Base-by-base conservation (phyloP, 2,888 invertebrate genomes). In the Polymixis flavicincta region DNA sequence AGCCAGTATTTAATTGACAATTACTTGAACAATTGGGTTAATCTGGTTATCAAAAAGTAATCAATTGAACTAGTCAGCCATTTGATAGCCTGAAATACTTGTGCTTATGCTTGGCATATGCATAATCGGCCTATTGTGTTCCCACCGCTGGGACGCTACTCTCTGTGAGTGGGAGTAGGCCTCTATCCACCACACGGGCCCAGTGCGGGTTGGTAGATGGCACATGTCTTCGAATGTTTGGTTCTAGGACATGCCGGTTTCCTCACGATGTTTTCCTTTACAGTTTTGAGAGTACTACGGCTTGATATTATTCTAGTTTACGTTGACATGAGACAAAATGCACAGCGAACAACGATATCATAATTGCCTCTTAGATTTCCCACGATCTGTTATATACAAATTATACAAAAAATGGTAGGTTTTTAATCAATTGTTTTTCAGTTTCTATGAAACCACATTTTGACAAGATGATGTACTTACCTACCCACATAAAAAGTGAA, bases 301-400 rank as follows among this genome's bases (percentile, higher is more conserved):
- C n/a, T 45, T 37, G 32, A 72, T n/a, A 57, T 37, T 22, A 32
- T 50, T 57, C 28, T 25, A 19, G 28, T 25, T 25, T 11, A 8
- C 0, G 32, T 7, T 13, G 14, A 59, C 37, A 78, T 22, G 42
- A 50, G 0, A 5, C 0, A 19, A 50, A 1, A 32, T 3, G 7
- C 7, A 2, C 14, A 17, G 48, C 13, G 19, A 19, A n/a, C 32
- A n/a, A 9, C 9, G 7, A 14, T 63, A 25, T 13, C 17, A 32
- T 68, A 45, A 60, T 60, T 25, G 60, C 22, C 25, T 48, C 11
- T n/a, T 17, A 64, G 1, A 37, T n/a, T 48, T 74, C 57, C 57
- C 64, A 77, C 59, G 77, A 54, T 74, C 57, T 28, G 7, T n/a
- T n/a, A n/a, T n/a, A 48, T 64, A 75, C 28, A 54, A 75, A 74